Percentiles rank a stretch among this genome's conserved stretches.
These are phyloP conservation scores for Andricus quercusramuli DNA, from an alignment of 2,888 invertebrate species.

Conservation along the genomic window DNA sequence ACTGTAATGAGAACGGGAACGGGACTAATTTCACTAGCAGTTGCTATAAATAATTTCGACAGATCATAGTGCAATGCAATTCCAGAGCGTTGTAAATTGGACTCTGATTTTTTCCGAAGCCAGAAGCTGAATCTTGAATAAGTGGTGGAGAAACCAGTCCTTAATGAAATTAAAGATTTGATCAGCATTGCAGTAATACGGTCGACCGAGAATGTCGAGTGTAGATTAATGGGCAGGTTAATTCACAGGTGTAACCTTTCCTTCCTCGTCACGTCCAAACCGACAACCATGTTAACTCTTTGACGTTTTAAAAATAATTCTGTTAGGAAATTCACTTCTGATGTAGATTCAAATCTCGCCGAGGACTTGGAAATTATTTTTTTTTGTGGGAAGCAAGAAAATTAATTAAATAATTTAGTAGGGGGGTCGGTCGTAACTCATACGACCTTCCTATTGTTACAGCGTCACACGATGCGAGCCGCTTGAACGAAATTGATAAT, in stretches of 20 bases:
- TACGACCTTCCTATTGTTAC: too few species aligned
- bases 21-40: constrained; percentile 27
- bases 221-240: constrained; percentile 40
- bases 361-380: not conserved
- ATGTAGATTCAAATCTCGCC: not conserved
- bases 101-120: not conserved
- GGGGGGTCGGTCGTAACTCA: too few species aligned
- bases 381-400: not conserved
- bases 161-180: constrained; percentile 41
- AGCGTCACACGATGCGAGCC: too few species aligned
- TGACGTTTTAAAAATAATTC: constrained; percentile 11
- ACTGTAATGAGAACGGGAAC: constrained; percentile 22
- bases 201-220: constrained; percentile 20
- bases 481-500: too few species aligned
- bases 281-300: constrained; percentile 16
- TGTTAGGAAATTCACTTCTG: not conserved
- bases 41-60: constrained; percentile 41
- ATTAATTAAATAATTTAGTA: not conserved
- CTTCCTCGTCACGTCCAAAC: constrained; percentile 23
- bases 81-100: constrained; percentile 28
- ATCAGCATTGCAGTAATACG: constrained; percentile 37
- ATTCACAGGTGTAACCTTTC: constrained; percentile 41
- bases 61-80: constrained; percentile 34
- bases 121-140: constrained; percentile 39
- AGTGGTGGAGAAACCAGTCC: constrained; percentile 24